phyloP scores from a whole-genome alignment of 1,140 invertebrate species.

The Antheraea mylitta region DNA sequence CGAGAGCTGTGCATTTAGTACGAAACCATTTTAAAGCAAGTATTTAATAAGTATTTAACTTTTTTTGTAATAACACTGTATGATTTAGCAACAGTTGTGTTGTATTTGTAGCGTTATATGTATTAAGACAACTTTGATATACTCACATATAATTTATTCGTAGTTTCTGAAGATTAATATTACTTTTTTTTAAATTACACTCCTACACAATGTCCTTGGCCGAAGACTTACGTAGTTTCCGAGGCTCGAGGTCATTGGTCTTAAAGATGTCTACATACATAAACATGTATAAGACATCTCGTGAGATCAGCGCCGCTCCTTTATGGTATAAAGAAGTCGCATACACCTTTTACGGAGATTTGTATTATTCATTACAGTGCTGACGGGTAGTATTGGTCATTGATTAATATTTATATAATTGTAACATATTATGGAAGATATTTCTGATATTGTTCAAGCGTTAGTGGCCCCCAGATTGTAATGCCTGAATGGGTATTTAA shows the following conservation, averaged over 20 bases:
- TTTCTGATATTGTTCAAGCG: neutral
- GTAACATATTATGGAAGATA: neutral
- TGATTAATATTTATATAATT: constrained; percentile 8
- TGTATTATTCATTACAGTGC: constrained; percentile 6
- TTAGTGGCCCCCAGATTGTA: neutral
- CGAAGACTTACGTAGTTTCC: constrained; percentile 1
- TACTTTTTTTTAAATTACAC: neutral
- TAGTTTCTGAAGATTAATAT: neutral
- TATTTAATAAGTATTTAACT: too few relatives aligned
- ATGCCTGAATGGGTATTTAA: neutral
- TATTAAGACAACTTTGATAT: too few relatives aligned
- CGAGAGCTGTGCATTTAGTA: too few relatives aligned
- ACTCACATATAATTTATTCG: too few relatives aligned
- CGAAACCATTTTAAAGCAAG: too few relatives aligned
- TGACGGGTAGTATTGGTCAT: neutral
- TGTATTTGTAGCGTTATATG: too few relatives aligned
- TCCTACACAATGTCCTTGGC: neutral
- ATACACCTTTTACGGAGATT: constrained; percentile 3
- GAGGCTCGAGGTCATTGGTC: constrained; percentile 4
- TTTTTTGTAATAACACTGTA: too few relatives aligned
- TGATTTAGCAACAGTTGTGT: too few relatives aligned
- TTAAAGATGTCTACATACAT: constrained; percentile 8
- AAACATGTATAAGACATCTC: constrained; percentile 17
- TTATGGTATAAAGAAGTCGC: constrained; percentile 9
- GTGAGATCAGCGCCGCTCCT: constrained; percentile 36